phyloP scores from a whole-genome alignment of 1,140 invertebrate genomes.

The Cyclina sinensis region DNA sequence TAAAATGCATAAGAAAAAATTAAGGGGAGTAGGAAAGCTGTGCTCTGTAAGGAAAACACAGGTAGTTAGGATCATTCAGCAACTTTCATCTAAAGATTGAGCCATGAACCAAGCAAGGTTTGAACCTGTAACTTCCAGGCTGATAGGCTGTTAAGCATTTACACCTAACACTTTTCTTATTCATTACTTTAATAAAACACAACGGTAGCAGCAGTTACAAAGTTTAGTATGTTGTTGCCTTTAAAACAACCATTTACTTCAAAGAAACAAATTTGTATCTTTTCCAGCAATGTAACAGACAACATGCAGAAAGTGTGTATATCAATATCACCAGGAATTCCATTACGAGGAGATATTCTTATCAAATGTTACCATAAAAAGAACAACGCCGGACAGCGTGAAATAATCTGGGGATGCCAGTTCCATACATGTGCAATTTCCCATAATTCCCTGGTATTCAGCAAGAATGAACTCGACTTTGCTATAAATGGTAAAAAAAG shows the following conservation, averaged over 20 bases:
- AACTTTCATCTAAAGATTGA: too few species aligned
- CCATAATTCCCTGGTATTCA: slow-evolving; percentile 93
- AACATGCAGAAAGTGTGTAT: slow-evolving; percentile 86
- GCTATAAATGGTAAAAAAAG: slow-evolving; percentile 91
- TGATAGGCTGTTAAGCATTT: too few species aligned
- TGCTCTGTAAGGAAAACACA: too few species aligned
- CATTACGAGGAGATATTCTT: slow-evolving; percentile 95
- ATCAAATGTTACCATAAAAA: slow-evolving; percentile 95
- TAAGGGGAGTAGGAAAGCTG: too few species aligned
- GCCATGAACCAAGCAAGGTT: too few species aligned
- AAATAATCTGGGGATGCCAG: slow-evolving; percentile 93
- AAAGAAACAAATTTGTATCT: background rate
- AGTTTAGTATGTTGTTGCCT: too few species aligned
- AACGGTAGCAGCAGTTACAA: background rate
- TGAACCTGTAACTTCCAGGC: too few species aligned
- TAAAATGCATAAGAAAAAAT: too few species aligned
- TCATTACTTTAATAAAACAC: too few species aligned
- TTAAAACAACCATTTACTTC: too few species aligned
- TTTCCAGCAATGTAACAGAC: slow-evolving; percentile 86
- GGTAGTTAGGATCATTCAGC: too few species aligned
- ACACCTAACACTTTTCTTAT: too few species aligned
- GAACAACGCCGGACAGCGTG: slow-evolving; percentile 85
- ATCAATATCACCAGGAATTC: slow-evolving; percentile 90
- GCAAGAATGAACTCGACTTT: slow-evolving; percentile 94
- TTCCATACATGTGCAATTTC: slow-evolving; percentile 97